Conservation (phyloP, 2,888 invertebrate species). For the Germaria angustata region DNA sequence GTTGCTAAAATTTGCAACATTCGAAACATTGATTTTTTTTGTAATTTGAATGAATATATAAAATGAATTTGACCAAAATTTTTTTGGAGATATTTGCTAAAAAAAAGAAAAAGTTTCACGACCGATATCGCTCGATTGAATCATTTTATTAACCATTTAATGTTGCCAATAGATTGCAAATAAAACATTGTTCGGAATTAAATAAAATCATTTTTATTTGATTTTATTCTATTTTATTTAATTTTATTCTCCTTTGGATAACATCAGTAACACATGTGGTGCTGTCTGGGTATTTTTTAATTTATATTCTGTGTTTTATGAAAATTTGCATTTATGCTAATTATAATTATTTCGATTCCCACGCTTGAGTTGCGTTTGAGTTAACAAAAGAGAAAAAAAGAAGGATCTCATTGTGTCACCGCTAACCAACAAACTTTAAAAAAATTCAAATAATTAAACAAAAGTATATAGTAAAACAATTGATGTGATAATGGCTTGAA, state of each 20-base stretch:
- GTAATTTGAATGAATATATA: too few species aligned
- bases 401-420: background rate
- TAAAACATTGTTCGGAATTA: background rate
- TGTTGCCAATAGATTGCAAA: background rate
- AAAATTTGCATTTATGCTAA: constrained; percentile 55
- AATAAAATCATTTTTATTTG: background rate
- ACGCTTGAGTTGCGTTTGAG: constrained; percentile 38
- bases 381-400: background rate
- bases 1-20: too few species aligned
- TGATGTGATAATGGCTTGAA: background rate
- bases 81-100: too few species aligned
- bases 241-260: background rate
- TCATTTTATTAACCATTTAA: background rate
- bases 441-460: constrained; percentile 20
- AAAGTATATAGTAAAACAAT: constrained; percentile 10
- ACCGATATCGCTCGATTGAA: too few species aligned
- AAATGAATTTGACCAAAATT: too few species aligned
- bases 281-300: background rate
- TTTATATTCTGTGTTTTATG: constrained; percentile 23
- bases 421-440: background rate
- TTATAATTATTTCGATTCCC: constrained; percentile 38
- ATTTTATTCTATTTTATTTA: too few species aligned
- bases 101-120: too few species aligned
- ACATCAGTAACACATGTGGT: background rate
- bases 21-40: too few species aligned